Conservation (phyloP, 2,113 vertebrate genomes). For the Chionis minor region DNA sequence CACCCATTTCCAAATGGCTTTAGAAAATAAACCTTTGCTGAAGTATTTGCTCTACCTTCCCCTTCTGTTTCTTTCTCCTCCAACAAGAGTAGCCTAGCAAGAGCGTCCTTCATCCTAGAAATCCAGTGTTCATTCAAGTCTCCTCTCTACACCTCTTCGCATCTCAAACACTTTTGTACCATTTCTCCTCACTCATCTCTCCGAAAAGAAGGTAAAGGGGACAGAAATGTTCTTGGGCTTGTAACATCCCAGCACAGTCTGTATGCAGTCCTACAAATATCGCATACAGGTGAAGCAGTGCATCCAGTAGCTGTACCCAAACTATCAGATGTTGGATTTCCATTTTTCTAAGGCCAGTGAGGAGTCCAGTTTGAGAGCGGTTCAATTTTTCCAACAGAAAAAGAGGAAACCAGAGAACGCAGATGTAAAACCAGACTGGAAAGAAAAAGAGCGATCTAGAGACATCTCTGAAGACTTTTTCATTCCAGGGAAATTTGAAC, state of each 20-base stretch:
- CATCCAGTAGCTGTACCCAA: neutral
- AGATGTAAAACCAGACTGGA: neutral
- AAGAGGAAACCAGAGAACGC: neutral
- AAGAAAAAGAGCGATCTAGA: neutral
- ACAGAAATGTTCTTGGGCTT: neutral
- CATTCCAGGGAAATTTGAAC: neutral
- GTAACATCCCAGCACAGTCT: neutral
- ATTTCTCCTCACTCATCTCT: fast-evolving
- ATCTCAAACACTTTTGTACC: neutral
- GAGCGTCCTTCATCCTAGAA: neutral
- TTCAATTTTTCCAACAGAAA: neutral
- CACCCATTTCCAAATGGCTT: neutral
- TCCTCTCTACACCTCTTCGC: neutral
- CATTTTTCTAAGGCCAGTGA: neutral
- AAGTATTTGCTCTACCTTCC: neutral
- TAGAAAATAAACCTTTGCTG: neutral
- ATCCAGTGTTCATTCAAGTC: neutral
- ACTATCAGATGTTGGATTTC: neutral
- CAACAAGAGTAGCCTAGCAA: neutral
- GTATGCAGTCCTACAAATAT: fast-evolving
- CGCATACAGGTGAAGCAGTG: fast-evolving
- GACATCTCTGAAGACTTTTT: neutral
- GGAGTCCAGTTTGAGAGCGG: neutral
- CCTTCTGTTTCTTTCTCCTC: neutral
- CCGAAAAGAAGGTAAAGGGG: neutral